A percentile compares a stretch with the other conserved stretches of the same genome.
Evolutionary conservation across 2,797 vertebrate genomes (phyloP).

Genomic region (Acipenser ruthenus): DNA sequence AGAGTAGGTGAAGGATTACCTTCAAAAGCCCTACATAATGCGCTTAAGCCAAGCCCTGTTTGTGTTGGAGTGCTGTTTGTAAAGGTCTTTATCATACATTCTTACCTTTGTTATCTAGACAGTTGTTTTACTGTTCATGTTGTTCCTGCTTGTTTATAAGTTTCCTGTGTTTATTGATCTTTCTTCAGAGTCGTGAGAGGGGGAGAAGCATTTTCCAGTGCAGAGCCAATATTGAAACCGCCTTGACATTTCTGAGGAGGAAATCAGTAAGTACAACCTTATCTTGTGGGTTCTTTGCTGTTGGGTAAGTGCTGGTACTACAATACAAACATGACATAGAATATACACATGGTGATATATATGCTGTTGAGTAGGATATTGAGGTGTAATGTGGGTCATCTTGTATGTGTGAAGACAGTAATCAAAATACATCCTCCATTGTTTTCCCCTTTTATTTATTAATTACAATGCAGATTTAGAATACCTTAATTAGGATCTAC

Average conservation of each 20-base stretch:
- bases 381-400: not conserved
- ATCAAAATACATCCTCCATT: not conserved
- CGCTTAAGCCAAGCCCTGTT: too few species aligned
- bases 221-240: constrained; percentile 85
- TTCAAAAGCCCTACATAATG: too few species aligned
- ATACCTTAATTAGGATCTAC: too few species aligned
- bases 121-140: not conserved
- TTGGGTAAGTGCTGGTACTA: not conserved
- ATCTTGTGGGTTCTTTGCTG: not conserved
- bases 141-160: not conserved
- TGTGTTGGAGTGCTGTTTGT: too few species aligned
- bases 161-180: not conserved
- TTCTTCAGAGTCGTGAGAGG: constrained; percentile 74
- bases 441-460: too few species aligned
- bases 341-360: not conserved
- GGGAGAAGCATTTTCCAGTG: constrained; percentile 75
- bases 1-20: too few species aligned
- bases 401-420: not conserved
- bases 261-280: constrained; percentile 70
- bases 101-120: too few species aligned
- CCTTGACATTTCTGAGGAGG: constrained; percentile 73
- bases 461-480: too few species aligned
- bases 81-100: too few species aligned
- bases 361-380: not conserved
- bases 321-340: not conserved